These are phyloP conservation scores for Cephonodes hylas DNA, from an alignment of 2,888 invertebrate genomes.

Conservation along the genomic window DNA sequence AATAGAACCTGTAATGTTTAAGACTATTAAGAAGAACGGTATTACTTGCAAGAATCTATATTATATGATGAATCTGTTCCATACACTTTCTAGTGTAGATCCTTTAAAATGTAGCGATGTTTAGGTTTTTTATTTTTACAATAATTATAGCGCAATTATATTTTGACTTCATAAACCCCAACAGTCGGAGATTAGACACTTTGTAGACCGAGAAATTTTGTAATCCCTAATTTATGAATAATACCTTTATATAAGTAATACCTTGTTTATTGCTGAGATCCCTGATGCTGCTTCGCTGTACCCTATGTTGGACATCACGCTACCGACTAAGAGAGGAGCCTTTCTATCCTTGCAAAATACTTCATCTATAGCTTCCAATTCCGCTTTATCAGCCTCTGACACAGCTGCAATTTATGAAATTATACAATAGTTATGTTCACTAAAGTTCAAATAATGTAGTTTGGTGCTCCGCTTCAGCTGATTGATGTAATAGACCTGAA, in stretches of 20 bases:
- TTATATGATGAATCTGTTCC: too few species aligned
- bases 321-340: conserved; percentile 79
- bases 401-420: conserved; percentile 43
- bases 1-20: conserved; percentile 59
- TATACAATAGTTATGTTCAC: background rate
- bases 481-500: conserved; percentile 79
- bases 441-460: background rate
- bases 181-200: too few species aligned
- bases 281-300: conserved; percentile 57
- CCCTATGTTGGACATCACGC: conserved; percentile 62
- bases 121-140: too few species aligned
- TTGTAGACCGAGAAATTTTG: too few species aligned
- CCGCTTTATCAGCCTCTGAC: conserved; percentile 82
- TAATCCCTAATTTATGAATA: too few species aligned
- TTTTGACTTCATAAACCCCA: too few species aligned
- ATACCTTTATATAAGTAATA: too few species aligned
- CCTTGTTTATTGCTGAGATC: conserved; percentile 82
- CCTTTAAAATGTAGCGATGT: background rate
- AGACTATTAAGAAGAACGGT: background rate
- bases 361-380: conserved; percentile 81
- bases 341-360: conserved; percentile 77
- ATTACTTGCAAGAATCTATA: too few species aligned
- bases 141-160: too few species aligned
- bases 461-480: background rate
- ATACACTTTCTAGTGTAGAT: too few species aligned